A percentile compares a stretch with the other conserved stretches of the same genome.
These are phyloP conservation scores for Poecilia gillii DNA, from an alignment of 2,797 vertebrate genomes.

Conservation along the genomic window DNA sequence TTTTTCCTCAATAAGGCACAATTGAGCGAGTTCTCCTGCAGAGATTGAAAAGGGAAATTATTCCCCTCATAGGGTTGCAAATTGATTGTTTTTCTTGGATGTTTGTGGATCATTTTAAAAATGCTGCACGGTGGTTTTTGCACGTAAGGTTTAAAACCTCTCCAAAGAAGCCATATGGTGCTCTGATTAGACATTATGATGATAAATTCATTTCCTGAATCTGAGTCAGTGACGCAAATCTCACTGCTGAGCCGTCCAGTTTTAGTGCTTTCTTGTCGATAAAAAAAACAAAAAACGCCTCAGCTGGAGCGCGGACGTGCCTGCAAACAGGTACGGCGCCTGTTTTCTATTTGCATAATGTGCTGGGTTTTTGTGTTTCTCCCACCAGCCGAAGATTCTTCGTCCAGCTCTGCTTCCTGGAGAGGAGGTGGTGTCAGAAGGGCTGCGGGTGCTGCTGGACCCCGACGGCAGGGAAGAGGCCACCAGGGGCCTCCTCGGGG, in stretches of 20 bases:
- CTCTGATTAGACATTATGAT: conserved; percentile 49
- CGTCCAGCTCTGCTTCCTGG: conserved; percentile 92
- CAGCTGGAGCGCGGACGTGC: conserved; percentile 6
- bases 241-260: conserved; percentile 10
- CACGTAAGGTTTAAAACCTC: conserved; percentile 35
- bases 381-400: conserved; percentile 93
- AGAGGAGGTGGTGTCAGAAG: conserved; percentile 95
- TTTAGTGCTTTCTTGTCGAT: conserved; percentile 8
- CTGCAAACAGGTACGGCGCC: conserved; percentile 1
- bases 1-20: conserved; percentile 38
- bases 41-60: conserved; percentile 19
- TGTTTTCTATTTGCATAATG: conserved; percentile 9
- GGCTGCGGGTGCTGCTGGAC: conserved; percentile 93
- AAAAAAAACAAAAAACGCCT: conserved; percentile 21
- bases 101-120: conserved; percentile 10
- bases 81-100: conserved; percentile 46
- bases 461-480: conserved; percentile 96
- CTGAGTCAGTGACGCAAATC: conserved; percentile 41
- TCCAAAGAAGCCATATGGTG: conserved; percentile 26
- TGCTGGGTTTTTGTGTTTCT: conserved; percentile 23
- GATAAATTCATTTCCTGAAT: conserved; percentile 46
- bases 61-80: conserved; percentile 26
- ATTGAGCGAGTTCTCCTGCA: conserved; percentile 16
- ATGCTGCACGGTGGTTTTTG: conserved; percentile 28
- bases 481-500: conserved; percentile 92